Evolutionary conservation across 92 coral and sea anemone species (phyloP), one percentile per base, ranked within the genome.

Genomic region (Phenganax marumi): DNA sequence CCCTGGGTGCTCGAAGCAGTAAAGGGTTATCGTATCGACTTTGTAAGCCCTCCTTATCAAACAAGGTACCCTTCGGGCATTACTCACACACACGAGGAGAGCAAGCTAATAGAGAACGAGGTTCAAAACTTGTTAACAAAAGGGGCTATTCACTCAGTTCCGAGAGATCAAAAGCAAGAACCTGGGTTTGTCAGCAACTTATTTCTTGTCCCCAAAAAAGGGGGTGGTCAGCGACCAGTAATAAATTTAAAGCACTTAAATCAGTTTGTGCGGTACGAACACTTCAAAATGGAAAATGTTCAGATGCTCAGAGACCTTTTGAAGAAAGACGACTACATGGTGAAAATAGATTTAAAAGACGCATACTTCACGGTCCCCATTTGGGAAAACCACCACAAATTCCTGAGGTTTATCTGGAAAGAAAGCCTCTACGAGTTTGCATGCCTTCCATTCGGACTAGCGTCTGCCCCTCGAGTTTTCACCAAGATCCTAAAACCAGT

Each of bases 401-500:
- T 46, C 48, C 77, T 46, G 14, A 12, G 58, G 56, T 72, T 72
- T 72, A 11, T 72, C 3, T 72, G 56, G 77, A 72, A 72, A 13
- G 54, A 12, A 17, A 72, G 1, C 13, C 18, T 72, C 3, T 72
- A 12, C 3, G 56, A 72, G 77, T 72, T 72, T 72, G 77, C 77
- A 46, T 86, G 89, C 89, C 85, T 89, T 63, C 89, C 87, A 49
- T 89, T 86, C 47, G 84, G 89, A 5, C 39, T 82, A 14, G 84
- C 85, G 54, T 56, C 77, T 24, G 87, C 91, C 25, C 87, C 87
- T 43, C 63, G 87, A 51, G 75, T 76, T 54, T 89, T 89, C 52
- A 82, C 89, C 46, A 89, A 86, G 82, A 9, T 82, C 46, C 43
- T 89, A 10, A 85, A 89, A 70, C 91, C 91, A 8, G 89, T 77